A percentile compares a stretch with the other conserved stretches of the same genome.
phyloP scores from a whole-genome alignment of 2,113 vertebrate genomes.

The Equus quagga region DNA sequence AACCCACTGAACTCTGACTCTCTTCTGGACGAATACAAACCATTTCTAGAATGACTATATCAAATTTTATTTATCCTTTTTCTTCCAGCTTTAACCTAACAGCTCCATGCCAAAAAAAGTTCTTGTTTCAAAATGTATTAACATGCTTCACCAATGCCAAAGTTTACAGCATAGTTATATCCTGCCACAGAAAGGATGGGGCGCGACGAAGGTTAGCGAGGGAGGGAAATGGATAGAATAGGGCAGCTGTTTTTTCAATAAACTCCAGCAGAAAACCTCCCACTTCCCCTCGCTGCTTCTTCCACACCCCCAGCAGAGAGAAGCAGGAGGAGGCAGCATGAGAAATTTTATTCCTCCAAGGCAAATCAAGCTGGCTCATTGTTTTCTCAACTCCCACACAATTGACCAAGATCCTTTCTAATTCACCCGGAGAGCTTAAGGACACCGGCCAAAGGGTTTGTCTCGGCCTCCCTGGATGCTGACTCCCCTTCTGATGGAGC shows the following conservation, averaged over 20 bases:
- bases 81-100: conserved; percentile 60
- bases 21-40: conserved; percentile 74
- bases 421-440: background rate
- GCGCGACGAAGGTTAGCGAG: background rate
- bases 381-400: conserved; percentile 51
- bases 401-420: background rate
- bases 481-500: background rate
- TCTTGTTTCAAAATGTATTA: conserved; percentile 75
- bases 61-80: conserved; percentile 60
- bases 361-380: conserved; percentile 5
- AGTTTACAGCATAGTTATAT: conserved; percentile 77
- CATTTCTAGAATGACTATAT: conserved; percentile 63
- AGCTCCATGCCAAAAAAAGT: conserved; percentile 52
- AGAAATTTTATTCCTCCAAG: conserved; percentile 58
- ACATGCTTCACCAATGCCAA: conserved; percentile 76
- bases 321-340: conserved; percentile 48
- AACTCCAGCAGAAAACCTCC: conserved; percentile 74
- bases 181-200: conserved; percentile 59
- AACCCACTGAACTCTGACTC: conserved; percentile 68
- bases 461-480: background rate
- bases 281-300: conserved; percentile 49
- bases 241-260: conserved; percentile 69
- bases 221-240: background rate
- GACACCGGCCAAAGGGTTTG: background rate
- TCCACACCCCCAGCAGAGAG: conserved; percentile 52